Percentiles rank a stretch among this genome's conserved stretches.
These are phyloP conservation scores for Brachionus paranguensis DNA, from an alignment of 1,140 invertebrate species.

Conservation along the genomic window DNA sequence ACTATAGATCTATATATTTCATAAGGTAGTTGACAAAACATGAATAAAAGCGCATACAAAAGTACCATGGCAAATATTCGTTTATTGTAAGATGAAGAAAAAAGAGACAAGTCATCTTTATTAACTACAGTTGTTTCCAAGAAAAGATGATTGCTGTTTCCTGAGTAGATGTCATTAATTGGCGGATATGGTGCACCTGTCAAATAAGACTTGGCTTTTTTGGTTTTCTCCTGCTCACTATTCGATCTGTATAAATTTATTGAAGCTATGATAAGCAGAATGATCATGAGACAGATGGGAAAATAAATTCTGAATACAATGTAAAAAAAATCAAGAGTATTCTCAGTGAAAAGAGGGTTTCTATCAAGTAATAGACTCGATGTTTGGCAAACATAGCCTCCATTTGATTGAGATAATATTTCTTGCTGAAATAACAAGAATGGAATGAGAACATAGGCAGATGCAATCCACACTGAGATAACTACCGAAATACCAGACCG, in stretches of 20 bases:
- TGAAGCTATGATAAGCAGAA: neutral
- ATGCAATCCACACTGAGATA: constrained; percentile 32
- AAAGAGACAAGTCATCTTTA: constrained; percentile 18
- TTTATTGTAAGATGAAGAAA: neutral
- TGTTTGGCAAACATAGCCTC: constrained; percentile 20
- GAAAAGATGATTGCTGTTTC: neutral
- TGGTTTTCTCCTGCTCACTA: neutral
- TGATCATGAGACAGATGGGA: constrained; percentile 15
- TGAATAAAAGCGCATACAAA: constrained; percentile 11
- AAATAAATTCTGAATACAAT: constrained; percentile 25
- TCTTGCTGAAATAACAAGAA: constrained; percentile 17
- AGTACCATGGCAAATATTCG: neutral
- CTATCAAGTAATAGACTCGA: neutral
- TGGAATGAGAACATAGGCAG: constrained; percentile 26
- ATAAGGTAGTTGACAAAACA: constrained; percentile 35
- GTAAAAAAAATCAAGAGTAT: constrained; percentile 18
- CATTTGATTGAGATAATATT: neutral
- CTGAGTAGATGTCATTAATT: neutral
- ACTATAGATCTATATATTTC: constrained; percentile 15
- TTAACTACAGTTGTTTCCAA: neutral
- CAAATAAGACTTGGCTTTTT: neutral
- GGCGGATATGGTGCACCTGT: neutral
- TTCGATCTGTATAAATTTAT: constrained; percentile 6
- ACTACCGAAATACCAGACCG: neutral
- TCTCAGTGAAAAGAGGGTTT: neutral